Evolutionary conservation across 92 coral and sea anemone genomes (phyloP).

Genomic region (Ricordea florida): DNA sequence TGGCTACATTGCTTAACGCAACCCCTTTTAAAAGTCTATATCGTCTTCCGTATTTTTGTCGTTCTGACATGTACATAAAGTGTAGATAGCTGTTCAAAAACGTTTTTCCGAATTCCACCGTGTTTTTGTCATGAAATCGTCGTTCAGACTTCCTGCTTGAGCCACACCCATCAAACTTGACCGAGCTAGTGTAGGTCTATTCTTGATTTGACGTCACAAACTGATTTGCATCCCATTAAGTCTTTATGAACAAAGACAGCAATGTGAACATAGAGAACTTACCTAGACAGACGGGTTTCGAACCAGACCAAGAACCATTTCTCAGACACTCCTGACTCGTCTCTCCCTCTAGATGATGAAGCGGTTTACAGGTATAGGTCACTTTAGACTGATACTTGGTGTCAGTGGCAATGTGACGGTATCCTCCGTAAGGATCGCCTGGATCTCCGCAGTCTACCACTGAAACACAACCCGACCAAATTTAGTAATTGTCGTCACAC

Average conservation of each 20-base stretch:
- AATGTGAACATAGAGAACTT: not conserved
- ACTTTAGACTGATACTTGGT: conserved; percentile 82
- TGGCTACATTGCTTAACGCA: no score
- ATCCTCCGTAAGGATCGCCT: conserved; percentile 75
- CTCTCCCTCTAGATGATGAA: conserved; percentile 93
- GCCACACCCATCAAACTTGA: no score
- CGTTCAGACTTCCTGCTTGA: no score
- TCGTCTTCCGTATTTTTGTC: no score
- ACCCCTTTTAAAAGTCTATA: no score
- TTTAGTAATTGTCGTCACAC: no score
- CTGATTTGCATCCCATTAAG: not conserved
- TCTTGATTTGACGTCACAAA: not conserved
- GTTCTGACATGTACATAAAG: no score
- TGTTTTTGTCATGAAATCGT: no score
- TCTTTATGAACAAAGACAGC: not conserved
- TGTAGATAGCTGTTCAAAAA: no score
- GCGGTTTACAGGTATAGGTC: conserved; percentile 72
- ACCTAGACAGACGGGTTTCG: conserved; percentile 89
- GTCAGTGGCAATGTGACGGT: conserved; percentile 50
- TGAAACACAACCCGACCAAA: not conserved
- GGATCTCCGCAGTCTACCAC: conserved; percentile 89
- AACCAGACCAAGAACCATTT: conserved; percentile 83
- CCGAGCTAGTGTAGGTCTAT: no score
- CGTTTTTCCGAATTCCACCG: no score
- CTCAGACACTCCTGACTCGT: conserved; percentile 68